Base-by-base conservation (phyloP, 2,113 vertebrate species). In the Phasianus colchicus region DNA sequence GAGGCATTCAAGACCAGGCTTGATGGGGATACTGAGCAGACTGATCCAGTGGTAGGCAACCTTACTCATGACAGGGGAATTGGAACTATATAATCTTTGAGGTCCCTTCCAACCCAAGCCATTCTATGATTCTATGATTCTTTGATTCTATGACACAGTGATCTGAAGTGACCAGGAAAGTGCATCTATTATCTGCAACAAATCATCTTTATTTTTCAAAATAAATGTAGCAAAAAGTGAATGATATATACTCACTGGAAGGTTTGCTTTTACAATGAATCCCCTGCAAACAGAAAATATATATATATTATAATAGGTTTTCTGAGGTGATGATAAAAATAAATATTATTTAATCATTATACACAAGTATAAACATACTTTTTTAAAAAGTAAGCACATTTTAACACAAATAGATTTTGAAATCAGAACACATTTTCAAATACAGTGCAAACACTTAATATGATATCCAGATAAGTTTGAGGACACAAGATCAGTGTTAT, bases 221-320 rank as follows among this genome's bases (percentile, higher is more conserved):
- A 45, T 5, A 83, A 86, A 67, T 25, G 12, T 7, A 93, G 50
- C 70, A 54, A 87, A 85, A 93, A 81, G 4, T 50, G 18, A 89
- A 91, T 60, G 1, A 71, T 40, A 9, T 54, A 69, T 96, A 98
- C 97, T 98, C 77, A 97, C 97, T 74, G 40, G 92, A 95, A 92
- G 92, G 85, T 77, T 96, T 96, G 67, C 73, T 94, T 95, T 96
- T 97, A 91, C 97, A 97, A n/a, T 94, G 88, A 95, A 97, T 86
- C 27, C 97, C 97, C 97, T 98, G 94, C 30, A 91, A 97, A 92
- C 25, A 92, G 92, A 95, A 97, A 93, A 19, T 78, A 95, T 52
- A 58, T 30, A 70, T 74, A 76, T 21, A 89, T 83, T 95, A 75
- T 52, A 64, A 90, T 66, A 87, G 29, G 9, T 73, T 13, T 32